phyloP scores from a whole-genome alignment of 2,113 vertebrate genomes.

The Nibea coibor region DNA sequence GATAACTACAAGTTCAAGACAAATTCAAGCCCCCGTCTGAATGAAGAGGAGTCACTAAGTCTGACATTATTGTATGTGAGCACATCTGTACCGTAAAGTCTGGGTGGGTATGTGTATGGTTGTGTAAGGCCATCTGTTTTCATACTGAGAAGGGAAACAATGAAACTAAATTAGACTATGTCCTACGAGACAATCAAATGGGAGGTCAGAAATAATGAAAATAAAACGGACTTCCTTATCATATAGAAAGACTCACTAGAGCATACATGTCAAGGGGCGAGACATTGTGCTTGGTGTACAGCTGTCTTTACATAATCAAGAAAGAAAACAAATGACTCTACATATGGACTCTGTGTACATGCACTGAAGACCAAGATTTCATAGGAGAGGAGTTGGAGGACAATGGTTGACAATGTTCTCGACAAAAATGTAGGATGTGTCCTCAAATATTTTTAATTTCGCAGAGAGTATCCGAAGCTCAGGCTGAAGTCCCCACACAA shows the following conservation, averaged over 20 bases:
- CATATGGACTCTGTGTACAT: background rate
- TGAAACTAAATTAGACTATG: slow-evolving; percentile 46
- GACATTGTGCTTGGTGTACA: slow-evolving; percentile 19
- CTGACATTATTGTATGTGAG: background rate
- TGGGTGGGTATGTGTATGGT: slow-evolving; percentile 27
- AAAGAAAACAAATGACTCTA: slow-evolving; percentile 3
- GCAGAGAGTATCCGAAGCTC: slow-evolving; percentile 28
- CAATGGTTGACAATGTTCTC: slow-evolving; percentile 44
- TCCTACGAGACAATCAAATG: slow-evolving; percentile 39
- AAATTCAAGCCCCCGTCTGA: background rate
- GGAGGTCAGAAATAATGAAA: slow-evolving; percentile 33
- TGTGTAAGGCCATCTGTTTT: slow-evolving; percentile 62
- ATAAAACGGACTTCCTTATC: slow-evolving; percentile 49
- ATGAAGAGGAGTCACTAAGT: slow-evolving; percentile 7
- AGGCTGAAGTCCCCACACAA: slow-evolving; percentile 43
- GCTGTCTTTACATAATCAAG: slow-evolving; percentile 26
- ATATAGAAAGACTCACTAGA: slow-evolving; percentile 22
- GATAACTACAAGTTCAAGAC: background rate
- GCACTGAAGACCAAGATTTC: no score
- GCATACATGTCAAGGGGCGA: background rate
- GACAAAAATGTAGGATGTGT: slow-evolving; percentile 12
- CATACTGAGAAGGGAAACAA: slow-evolving; percentile 56
- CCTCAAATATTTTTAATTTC: slow-evolving; percentile 59
- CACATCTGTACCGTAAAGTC: slow-evolving; percentile 15
- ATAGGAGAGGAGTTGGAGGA: slow-evolving; percentile 13